Evolutionary conservation across 2,797 vertebrate species (phyloP), one percentile per base, ranked within the genome.

Genomic region (Enoplosus armatus): DNA sequence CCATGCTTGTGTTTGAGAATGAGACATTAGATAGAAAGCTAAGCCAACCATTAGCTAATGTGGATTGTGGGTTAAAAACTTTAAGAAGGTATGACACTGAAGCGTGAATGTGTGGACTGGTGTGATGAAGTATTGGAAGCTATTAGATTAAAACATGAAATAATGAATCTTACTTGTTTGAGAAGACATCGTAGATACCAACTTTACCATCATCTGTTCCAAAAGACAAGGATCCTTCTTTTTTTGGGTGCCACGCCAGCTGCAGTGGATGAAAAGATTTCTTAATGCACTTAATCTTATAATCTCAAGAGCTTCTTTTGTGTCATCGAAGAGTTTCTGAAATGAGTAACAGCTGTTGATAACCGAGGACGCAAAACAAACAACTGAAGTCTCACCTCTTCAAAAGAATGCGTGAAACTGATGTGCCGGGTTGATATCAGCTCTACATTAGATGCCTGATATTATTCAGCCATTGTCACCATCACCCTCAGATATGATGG

Each of bases 121-220:
- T 39, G 20, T 43, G 50, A 45, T 8, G 3, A 9, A 54, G 3
- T 9, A n/a, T 4, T 6, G 2, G 12, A 58, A 63, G 48, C 9
- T 4, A 26, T 26, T 16, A 51, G 12, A 37, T 26, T 6, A 11
- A 35, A 31, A 4, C 1, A 4, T 20, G 6, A 24, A 39, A 48
- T 7, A 12, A 27, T 7, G 4, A 54, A 5, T 77, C 95, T 94
- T 93, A 99, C 98, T 95, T 98, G 96, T 90, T 96, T 16, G 97
- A 97, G 79, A 96, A 96, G 60, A 96, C 97, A 2, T 98, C 97
- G 72, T 97, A 98, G 92, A 99, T 89, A 3, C 98, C 98, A 55
- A 99, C 98, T 96, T 99, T 99, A 11, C 98, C 98, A 7, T 99
- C 98, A 12, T 99, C 98, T 0, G 98, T 99, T 73, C 98, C 98